Conservation (phyloP, 2,113 vertebrate genomes). For the Vombatus ursinus region DNA sequence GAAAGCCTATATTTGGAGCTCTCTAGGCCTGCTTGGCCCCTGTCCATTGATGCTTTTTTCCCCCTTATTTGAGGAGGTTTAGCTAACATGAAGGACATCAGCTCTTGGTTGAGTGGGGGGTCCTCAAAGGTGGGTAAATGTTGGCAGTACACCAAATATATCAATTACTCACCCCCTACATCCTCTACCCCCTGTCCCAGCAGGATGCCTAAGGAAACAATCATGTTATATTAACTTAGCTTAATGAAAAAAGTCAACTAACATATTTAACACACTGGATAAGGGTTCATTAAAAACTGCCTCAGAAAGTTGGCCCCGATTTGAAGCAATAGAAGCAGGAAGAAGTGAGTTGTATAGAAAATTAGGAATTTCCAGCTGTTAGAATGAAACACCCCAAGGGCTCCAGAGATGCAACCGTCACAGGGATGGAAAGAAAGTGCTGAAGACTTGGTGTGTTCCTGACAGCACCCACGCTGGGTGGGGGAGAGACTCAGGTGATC, state of each 20-base stretch:
- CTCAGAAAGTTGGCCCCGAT: slow-evolving; percentile 69
- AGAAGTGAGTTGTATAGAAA: slow-evolving; percentile 74
- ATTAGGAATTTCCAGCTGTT: slow-evolving; percentile 75
- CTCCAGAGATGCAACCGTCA: slow-evolving; percentile 59
- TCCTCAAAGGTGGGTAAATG: slow-evolving; percentile 55
- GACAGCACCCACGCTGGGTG: slow-evolving; percentile 58
- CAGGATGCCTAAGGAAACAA: slow-evolving; percentile 75
- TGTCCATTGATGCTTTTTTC: neutral
- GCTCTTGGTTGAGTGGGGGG: slow-evolving; percentile 36
- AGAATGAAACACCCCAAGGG: slow-evolving; percentile 71
- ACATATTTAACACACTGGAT: slow-evolving; percentile 76
- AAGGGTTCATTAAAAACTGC: slow-evolving; percentile 77
- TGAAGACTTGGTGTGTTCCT: slow-evolving; percentile 59
- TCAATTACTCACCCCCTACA: slow-evolving; percentile 44
- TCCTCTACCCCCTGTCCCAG: slow-evolving; percentile 44
- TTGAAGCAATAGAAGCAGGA: slow-evolving; percentile 69
- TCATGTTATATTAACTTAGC: slow-evolving; percentile 75
- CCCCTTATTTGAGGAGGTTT: slow-evolving; percentile 52
- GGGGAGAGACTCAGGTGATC: slow-evolving; percentile 41
- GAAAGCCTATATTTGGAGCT: slow-evolving; percentile 17
- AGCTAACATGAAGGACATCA: slow-evolving; percentile 35
- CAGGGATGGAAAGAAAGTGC: slow-evolving; percentile 58
- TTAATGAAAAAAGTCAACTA: slow-evolving; percentile 77
- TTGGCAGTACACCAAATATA: slow-evolving; percentile 60
- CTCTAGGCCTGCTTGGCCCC: slow-evolving; percentile 20